phyloP scores from a whole-genome alignment of 1,140 invertebrate species.

The Macrostomum lignano region DNA sequence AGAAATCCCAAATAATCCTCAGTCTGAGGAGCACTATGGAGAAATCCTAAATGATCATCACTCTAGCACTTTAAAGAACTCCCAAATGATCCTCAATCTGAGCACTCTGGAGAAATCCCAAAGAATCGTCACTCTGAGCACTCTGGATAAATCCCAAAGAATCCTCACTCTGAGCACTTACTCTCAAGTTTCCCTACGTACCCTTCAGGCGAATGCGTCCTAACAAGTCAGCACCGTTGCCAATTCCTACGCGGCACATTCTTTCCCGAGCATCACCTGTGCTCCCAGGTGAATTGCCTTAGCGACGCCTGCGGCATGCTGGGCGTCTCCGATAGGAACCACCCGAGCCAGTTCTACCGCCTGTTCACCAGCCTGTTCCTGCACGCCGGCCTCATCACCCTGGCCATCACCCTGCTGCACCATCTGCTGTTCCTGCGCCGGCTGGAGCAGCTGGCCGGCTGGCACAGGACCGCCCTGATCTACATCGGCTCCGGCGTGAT shows the following conservation, averaged over 20 bases:
- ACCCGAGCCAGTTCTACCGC: slow-evolving; percentile 77
- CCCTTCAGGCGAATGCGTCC: slow-evolving; percentile 67
- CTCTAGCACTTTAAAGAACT: too few relatives aligned
- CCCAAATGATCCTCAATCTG: too few relatives aligned
- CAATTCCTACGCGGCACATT: slow-evolving; percentile 84
- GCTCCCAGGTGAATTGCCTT: slow-evolving; percentile 85
- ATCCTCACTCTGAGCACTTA: too few relatives aligned
- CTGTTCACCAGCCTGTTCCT: slow-evolving; percentile 82
- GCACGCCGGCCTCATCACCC: slow-evolving; percentile 66
- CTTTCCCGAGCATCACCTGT: slow-evolving; percentile 81
- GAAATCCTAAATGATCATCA: too few relatives aligned
- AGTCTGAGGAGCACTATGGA: too few relatives aligned
- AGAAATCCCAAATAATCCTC: too few relatives aligned
- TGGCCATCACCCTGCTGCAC: slow-evolving; percentile 54
- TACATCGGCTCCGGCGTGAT: slow-evolving; percentile 73
- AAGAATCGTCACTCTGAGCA: too few relatives aligned
- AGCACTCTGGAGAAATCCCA: too few relatives aligned
- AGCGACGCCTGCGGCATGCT: slow-evolving; percentile 95
- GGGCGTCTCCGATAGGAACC: slow-evolving; percentile 37
- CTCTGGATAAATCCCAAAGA: too few relatives aligned
- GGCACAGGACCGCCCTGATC: slow-evolving; percentile 59
- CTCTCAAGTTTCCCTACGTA: too few relatives aligned
- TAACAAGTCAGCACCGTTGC: slow-evolving; percentile 86
- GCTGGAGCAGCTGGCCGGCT: slow-evolving; percentile 67
- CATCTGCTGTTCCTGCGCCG: slow-evolving; percentile 79